These are phyloP conservation scores for Sebastes steindachneri DNA, from an alignment of 2,797 vertebrate species.

Conservation along the genomic window DNA sequence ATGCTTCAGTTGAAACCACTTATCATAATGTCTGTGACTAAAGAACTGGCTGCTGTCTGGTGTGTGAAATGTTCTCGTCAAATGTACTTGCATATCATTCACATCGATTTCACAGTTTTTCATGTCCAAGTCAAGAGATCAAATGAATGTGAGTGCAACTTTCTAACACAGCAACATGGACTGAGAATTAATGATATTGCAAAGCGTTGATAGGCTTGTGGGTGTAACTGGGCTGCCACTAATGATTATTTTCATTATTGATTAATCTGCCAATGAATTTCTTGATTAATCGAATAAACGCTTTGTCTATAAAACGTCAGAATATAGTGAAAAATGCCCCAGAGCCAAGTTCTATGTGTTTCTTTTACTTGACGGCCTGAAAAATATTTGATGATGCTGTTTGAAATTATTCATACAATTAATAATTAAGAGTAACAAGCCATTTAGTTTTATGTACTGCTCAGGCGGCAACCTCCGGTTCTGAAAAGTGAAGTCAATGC, in stretches of 20 bases:
- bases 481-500: too few species aligned
- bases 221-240: neutral
- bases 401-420: neutral
- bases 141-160: neutral
- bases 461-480: too few species aligned
- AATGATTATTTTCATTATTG: neutral
- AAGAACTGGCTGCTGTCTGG: constrained; percentile 6
- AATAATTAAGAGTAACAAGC: neutral
- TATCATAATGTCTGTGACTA: neutral
- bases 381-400: neutral
- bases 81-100: constrained; percentile 32
- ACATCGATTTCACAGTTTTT: constrained; percentile 12
- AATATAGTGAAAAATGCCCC: neutral
- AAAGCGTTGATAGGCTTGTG: neutral
- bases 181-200: neutral
- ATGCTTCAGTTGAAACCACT: neutral
- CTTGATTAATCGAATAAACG: neutral
- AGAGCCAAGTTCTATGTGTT: neutral
- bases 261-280: neutral
- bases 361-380: neutral
- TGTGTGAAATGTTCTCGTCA: constrained; percentile 43
- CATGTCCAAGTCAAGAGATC: neutral
- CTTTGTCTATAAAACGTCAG: neutral
- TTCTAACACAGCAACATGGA: neutral
- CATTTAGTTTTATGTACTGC: neutral